Evolutionary conservation across 2,113 vertebrate species (phyloP), one percentile per base, ranked within the genome.

Genomic region (Rhipidura dahli): DNA sequence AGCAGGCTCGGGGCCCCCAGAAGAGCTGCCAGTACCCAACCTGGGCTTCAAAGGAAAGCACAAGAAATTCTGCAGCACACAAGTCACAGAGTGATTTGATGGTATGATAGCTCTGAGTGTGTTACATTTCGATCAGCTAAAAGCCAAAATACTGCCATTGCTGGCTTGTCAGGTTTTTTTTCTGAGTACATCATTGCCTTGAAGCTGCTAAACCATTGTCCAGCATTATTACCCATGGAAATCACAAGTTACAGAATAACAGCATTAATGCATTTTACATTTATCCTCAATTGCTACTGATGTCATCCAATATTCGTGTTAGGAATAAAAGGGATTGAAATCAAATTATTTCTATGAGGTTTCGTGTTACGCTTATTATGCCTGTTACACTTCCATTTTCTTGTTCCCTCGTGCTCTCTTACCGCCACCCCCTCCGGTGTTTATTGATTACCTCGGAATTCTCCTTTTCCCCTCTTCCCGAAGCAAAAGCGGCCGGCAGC

Each of bases 11-110:
- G 31, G 59, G 11, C 7, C 26, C 6, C 4, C 30, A 33, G 33
- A 23, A 8, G 7, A 60, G 51, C 65, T 15, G 5, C 26, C 50
- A 26, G 28, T 4, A 4, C 35, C 53, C 0, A 0, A 4, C 4
- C 5, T 31, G 37, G 35, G 26, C 39, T 83, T 50, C 39, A 49
- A n/a, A 45, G 54, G n/a, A 76, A 65, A 65, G 37, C 9, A 17
- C 9, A 33, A 51, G 66, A 35, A 69, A 40, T 45, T 61, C 15
- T 47, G 21, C 7, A 59, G 56, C 39, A 63, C 26, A 3, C 28
- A 9, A 35, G 14, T 23, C 33, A 50, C 21, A 30, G 63, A 50
- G 13, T 3, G 39, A 40, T 54, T 27, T 50, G 37, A 33, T 39
- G 22, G 30, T 20, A 1, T 28, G 15, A 20, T 5, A 61, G 37